These are phyloP conservation scores for Osmerus eperlanus DNA, from an alignment of 2,113 vertebrate species.

Conservation along the genomic window DNA sequence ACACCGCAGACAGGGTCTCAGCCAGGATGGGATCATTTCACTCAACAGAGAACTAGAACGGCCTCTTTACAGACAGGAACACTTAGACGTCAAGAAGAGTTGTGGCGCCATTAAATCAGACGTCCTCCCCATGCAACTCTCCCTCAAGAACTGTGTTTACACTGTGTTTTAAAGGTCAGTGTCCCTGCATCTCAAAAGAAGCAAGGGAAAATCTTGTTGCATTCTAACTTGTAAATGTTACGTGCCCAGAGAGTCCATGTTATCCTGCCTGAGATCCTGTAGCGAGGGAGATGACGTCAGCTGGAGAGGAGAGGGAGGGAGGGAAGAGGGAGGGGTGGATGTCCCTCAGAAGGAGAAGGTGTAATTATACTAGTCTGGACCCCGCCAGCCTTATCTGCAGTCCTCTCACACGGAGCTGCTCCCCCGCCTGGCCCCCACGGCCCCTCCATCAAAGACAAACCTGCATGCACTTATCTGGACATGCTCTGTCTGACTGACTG, in stretches of 20 bases:
- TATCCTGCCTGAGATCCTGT: constrained; percentile 14
- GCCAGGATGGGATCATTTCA: neutral
- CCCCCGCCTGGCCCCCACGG: neutral
- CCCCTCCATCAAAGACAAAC: constrained; percentile 58
- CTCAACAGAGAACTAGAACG: neutral
- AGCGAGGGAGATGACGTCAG: neutral
- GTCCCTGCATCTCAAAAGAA: neutral
- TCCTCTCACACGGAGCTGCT: constrained; percentile 38
- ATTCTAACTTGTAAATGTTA: neutral
- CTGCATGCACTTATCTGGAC: constrained; percentile 56
- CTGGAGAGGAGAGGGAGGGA: constrained; percentile 2
- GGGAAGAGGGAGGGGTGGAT: neutral
- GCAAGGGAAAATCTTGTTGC: no score
- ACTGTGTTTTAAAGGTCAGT: neutral
- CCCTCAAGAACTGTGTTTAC: no score
- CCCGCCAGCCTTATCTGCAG: constrained; percentile 50
- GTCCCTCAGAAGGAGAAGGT: neutral
- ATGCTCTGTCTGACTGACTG: constrained; percentile 36
- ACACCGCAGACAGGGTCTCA: neutral
- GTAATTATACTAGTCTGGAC: constrained; percentile 43
- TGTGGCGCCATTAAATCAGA: no score
- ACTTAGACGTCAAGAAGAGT: neutral
- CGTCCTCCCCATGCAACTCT: no score
- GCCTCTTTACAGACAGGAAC: neutral
- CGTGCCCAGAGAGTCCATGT: neutral